phyloP scores from a whole-genome alignment of 1,140 invertebrate genomes.

The Scaptomyza hsui region DNA sequence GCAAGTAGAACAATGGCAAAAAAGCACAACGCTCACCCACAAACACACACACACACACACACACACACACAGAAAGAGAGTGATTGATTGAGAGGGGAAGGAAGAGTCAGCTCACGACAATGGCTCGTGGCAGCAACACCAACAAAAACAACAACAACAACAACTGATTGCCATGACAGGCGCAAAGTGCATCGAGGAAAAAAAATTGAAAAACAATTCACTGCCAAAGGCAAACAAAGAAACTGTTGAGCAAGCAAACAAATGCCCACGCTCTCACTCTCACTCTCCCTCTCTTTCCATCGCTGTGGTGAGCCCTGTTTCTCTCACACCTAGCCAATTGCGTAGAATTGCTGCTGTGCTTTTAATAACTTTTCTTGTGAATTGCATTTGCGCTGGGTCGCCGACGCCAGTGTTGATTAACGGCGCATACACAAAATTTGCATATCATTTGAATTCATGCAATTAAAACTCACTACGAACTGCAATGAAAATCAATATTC shows the following conservation, averaged over 20 bases:
- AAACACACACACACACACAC: not conserved
- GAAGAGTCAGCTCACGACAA: constrained; percentile 6
- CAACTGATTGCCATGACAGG: constrained; percentile 40
- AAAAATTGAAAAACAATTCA: constrained; percentile 15
- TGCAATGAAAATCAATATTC: constrained; percentile 40
- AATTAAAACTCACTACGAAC: constrained; percentile 32
- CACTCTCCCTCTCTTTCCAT: not conserved
- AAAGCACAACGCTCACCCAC: constrained; percentile 9
- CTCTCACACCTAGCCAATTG: not conserved
- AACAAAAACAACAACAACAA: constrained; percentile 3
- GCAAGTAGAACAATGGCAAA: constrained; percentile 61
- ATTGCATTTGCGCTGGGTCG: not conserved
- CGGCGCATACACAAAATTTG: constrained; percentile 20
- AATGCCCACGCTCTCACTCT: constrained; percentile 9
- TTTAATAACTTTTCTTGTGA: constrained; percentile 16
- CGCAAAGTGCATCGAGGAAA: constrained; percentile 23
- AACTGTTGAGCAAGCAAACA: constrained; percentile 34
- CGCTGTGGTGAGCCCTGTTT: not conserved
- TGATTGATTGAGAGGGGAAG: constrained; percentile 28
- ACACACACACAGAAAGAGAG: not conserved
- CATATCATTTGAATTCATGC: constrained; percentile 33
- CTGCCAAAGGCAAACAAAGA: constrained; percentile 34
- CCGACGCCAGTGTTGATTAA: constrained; percentile 29
- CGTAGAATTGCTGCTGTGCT: constrained; percentile 8
- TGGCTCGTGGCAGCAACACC: constrained; percentile 26